Evolutionary conservation across 2,113 vertebrate species (phyloP).

Genomic region (Archocentrus centrarchus): DNA sequence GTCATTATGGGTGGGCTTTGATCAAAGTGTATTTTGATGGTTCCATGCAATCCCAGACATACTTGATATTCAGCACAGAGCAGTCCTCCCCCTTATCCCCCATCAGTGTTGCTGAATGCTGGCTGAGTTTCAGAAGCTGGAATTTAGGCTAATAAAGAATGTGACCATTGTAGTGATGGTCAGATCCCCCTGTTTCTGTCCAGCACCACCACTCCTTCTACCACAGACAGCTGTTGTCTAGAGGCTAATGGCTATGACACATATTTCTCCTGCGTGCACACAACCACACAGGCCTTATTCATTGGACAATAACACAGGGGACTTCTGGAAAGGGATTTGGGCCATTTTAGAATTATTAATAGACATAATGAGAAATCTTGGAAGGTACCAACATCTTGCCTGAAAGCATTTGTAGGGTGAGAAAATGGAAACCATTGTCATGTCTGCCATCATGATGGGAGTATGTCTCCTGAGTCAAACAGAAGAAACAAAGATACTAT

Average conservation of each 20-base stretch:
- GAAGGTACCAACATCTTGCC: background rate
- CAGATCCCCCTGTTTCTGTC: constrained; percentile 42
- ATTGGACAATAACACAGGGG: background rate
- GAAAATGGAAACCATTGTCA: background rate
- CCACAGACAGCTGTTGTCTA: constrained; percentile 67
- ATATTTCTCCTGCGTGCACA: constrained; percentile 21
- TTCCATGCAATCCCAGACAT: constrained; percentile 41
- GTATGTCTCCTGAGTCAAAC: background rate
- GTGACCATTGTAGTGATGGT: constrained; percentile 57
- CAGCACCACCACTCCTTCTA: background rate
- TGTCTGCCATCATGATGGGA: constrained; percentile 22
- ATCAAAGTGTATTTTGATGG: constrained; percentile 9
- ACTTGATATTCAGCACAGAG: constrained; percentile 64
- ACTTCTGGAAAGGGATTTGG: constrained; percentile 4
- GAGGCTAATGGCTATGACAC: constrained; percentile 33
- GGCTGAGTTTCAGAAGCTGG: constrained; percentile 47
- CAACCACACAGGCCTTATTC: constrained; percentile 41
- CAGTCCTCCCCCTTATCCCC: constrained; percentile 17
- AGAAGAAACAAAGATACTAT: background rate
- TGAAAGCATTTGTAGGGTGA: background rate
- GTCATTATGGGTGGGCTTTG: constrained; percentile 20
- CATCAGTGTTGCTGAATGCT: constrained; percentile 57
- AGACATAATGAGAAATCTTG: background rate
- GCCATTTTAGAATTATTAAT: constrained; percentile 17
- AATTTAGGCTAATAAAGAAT: constrained; percentile 64